phyloP scores from a whole-genome alignment of 2,797 vertebrate species.

The Oreortyx pictus region DNA sequence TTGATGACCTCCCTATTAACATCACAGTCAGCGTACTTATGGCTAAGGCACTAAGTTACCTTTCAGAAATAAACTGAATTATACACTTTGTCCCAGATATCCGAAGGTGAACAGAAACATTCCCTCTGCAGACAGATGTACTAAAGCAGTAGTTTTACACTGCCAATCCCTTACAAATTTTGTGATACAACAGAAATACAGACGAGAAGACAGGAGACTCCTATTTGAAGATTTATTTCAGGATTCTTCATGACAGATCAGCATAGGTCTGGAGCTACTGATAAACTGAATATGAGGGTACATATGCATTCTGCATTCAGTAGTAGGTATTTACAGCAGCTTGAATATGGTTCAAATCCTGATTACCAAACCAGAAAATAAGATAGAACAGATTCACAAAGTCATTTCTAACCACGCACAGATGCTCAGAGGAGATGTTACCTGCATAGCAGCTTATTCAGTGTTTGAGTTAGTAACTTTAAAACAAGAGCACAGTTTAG shows the following conservation, averaged over 20 bases:
- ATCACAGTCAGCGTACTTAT: neutral
- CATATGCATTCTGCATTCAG: neutral
- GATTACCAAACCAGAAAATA: fast-evolving
- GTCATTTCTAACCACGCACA: neutral
- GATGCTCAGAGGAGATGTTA: neutral
- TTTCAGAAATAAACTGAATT: neutral
- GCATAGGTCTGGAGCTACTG: neutral
- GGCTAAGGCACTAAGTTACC: neutral
- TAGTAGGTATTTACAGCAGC: neutral
- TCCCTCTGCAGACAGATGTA: neutral
- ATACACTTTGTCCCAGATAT: neutral
- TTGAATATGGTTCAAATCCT: neutral
- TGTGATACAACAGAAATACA: neutral
- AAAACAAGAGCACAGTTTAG: neutral
- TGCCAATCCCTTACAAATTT: neutral
- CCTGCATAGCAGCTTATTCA: neutral
- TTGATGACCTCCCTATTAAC: neutral
- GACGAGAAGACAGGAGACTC: neutral
- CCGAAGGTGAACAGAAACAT: neutral
- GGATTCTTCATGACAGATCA: neutral
- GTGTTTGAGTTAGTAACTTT: neutral
- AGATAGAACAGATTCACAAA: neutral
- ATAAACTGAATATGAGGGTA: neutral
- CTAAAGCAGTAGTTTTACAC: neutral
- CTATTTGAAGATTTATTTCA: neutral